Base-by-base conservation (phyloP, 2,113 vertebrate species). In the Eublepharis macularius region DNA sequence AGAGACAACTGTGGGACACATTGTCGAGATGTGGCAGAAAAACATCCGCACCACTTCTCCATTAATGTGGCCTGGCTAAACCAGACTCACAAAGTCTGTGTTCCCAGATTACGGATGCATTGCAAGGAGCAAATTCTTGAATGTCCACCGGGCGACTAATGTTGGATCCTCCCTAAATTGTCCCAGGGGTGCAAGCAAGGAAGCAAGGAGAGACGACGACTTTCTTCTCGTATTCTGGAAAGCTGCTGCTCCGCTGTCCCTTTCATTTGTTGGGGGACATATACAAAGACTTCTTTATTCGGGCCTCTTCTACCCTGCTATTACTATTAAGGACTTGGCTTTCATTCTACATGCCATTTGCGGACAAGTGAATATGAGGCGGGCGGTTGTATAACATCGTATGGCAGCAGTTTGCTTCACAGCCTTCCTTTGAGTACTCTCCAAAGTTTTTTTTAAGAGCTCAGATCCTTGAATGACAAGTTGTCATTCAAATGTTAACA, bases 131-230 rank as follows among this genome's bases (percentile, higher is more conserved):
- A 57, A 1, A 1, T 19, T 72, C 21, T 41, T 36, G 24, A 16
- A 21, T 41, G 36, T 13, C 39, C 36, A 6, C 19, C 34, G 26
- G 3, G 45, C 19, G 45, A 19, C 70, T 24, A 4, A 8, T 72
- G 13, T 39, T 19, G 16, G 16, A 11, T 73, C 41, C 9, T 4
- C 72, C 24, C 41, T 32, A 69, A 36, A 14, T 32, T 60, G 36
- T 69, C 19, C 82, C 72, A n/a, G n/a, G n/a, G n/a, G n/a, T n/a
- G n/a, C n/a, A n/a, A n/a, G n/a, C 49, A 60, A 92, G 68, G 1
- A 80, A 73, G 73, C 84, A 76, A 49, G 76, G 47, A 85, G 88
- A 82, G 24, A 16, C 77, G 65, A 65, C 17, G 60, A 4, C 57
- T 51, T 16, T 77, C 7, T 29, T 47, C 26, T 43, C 39, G 63